Conservation (phyloP, 2,888 invertebrate species). For the Escarpia spicata region DNA sequence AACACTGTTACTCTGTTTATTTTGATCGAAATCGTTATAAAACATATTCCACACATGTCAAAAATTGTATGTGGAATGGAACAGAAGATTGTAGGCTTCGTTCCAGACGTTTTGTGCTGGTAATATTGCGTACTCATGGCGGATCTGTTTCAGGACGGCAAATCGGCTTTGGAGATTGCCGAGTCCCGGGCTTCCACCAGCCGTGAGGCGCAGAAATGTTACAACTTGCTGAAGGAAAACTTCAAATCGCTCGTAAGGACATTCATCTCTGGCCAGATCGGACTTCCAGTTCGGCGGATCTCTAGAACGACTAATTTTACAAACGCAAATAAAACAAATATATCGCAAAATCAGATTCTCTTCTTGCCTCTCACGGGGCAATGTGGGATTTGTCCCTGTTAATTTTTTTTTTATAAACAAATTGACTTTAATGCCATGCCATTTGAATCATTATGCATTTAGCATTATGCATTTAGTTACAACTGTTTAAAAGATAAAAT, state of each 20-base stretch:
- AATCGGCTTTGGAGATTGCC: constrained; percentile 17
- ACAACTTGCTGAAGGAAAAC: constrained; percentile 14
- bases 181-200: background rate
- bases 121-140: background rate
- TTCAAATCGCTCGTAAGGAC: background rate
- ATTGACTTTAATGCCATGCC: no score
- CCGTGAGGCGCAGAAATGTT: background rate
- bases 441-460: no score
- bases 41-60: background rate
- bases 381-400: background rate
- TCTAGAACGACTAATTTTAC: no score
- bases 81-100: background rate
- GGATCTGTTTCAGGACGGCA: constrained; percentile 21
- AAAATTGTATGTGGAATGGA: background rate
- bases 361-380: background rate
- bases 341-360: no score
- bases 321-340: no score
- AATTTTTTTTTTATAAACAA: background rate
- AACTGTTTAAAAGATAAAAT: no score
- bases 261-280: background rate
- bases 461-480: no score
- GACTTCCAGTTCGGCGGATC: no score
- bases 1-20: background rate
- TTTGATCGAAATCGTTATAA: background rate
- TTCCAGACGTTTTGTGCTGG: background rate